Conservation (phyloP, 2,113 vertebrate genomes). For the Aspiorhynchus laticeps region DNA sequence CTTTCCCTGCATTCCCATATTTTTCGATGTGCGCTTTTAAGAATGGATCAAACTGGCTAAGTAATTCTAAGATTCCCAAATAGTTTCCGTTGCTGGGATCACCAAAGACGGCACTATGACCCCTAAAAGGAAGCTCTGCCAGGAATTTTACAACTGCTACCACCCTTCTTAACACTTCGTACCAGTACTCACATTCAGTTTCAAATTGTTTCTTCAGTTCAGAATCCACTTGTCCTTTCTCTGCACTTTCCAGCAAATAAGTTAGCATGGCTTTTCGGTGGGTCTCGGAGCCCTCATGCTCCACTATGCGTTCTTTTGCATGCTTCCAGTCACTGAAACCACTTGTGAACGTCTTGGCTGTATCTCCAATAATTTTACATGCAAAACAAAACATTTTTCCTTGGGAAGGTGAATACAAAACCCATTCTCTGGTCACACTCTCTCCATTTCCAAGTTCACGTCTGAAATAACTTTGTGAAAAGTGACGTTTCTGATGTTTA, state of each 20-base stretch:
- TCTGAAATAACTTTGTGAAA: slow-evolving; percentile 12
- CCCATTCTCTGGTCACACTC: background rate
- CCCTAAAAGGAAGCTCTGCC: slow-evolving; percentile 10
- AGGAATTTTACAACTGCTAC: slow-evolving; percentile 9
- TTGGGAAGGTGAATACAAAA: background rate
- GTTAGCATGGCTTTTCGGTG: slow-evolving; percentile 10
- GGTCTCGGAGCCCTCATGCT: background rate
- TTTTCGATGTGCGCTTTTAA: slow-evolving; percentile 33
- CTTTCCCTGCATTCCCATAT: slow-evolving; percentile 39
- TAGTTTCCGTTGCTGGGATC: background rate
- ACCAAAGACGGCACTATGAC: slow-evolving; percentile 2
- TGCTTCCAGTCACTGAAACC: slow-evolving; percentile 17
- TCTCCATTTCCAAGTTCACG: slow-evolving; percentile 12
- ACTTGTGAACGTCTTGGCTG: background rate
- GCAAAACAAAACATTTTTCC: slow-evolving; percentile 12
- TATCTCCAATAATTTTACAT: slow-evolving; percentile 2
- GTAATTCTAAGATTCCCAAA: slow-evolving; percentile 26
- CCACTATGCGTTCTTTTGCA: background rate
- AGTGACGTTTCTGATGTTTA: slow-evolving; percentile 12
- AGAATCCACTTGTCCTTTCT: background rate
- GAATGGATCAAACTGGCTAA: slow-evolving; percentile 41
- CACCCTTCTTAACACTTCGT: slow-evolving; percentile 13
- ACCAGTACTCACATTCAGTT: background rate
- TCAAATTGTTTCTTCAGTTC: slow-evolving; percentile 25
- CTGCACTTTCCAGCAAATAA: background rate